Conservation (phyloP, 2,113 vertebrate genomes). For the Baryphthengus martii region DNA sequence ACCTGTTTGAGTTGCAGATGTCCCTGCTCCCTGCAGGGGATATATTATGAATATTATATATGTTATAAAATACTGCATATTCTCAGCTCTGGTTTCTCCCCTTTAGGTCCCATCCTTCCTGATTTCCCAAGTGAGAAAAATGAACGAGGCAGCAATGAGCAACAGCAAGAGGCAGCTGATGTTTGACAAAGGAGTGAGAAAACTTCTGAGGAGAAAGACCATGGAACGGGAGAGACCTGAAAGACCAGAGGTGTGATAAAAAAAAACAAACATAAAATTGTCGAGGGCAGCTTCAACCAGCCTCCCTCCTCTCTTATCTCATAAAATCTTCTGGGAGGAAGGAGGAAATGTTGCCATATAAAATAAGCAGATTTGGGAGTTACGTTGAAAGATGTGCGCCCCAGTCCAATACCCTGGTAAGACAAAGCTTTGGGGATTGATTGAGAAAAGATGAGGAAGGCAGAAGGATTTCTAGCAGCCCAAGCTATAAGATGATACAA, state of each 20-base stretch:
- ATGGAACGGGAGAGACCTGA: constrained; percentile 82
- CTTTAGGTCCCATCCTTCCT: constrained; percentile 89
- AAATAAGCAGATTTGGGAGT: not conserved
- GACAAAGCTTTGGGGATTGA: not conserved
- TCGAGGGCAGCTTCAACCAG: not conserved
- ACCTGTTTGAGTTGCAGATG: not conserved
- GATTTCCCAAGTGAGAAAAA: constrained; percentile 89
- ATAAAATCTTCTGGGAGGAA: not conserved
- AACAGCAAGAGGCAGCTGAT: constrained; percentile 78
- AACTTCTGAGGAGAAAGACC: constrained; percentile 82
- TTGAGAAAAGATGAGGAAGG: not conserved
- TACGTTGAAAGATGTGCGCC: not conserved
- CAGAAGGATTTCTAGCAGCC: not conserved
- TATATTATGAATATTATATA: too few relatives aligned
- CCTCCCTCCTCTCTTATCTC: not conserved
- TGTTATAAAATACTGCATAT: not conserved
- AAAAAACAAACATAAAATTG: not conserved
- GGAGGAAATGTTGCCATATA: not conserved
- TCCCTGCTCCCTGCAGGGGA: too few relatives aligned
- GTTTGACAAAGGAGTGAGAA: constrained; percentile 78
- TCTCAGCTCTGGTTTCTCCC: not conserved
- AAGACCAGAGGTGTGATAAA: constrained; percentile 75
- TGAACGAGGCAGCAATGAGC: constrained; percentile 84
- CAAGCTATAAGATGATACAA: not conserved
- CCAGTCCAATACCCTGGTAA: not conserved